Conservation (phyloP, 2,888 invertebrate genomes). For the Rhodophaea formosa region DNA sequence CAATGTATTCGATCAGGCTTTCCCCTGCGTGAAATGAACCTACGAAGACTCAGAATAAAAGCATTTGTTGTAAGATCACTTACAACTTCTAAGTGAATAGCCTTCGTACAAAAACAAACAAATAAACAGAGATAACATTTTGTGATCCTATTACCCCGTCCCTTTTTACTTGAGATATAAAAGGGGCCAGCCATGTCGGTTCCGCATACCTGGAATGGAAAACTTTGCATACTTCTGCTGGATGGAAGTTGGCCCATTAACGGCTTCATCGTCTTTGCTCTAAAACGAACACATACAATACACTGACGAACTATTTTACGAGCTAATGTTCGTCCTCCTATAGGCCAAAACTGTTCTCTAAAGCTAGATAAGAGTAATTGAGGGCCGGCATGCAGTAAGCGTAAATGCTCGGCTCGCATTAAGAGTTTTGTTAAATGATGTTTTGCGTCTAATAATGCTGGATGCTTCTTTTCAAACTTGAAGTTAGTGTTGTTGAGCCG, state of each 20-base stretch:
- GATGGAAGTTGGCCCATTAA: conserved; percentile 25
- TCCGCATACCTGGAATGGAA: conserved; percentile 20
- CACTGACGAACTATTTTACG: conserved; percentile 19
- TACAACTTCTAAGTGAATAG: conserved; percentile 20
- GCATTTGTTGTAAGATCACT: conserved; percentile 21
- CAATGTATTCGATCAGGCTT: conserved; percentile 6
- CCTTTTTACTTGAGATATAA: conserved; percentile 18
- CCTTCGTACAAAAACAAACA: conserved; percentile 22
- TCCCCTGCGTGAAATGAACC: conserved; percentile 20
- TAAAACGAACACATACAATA: conserved; percentile 18
- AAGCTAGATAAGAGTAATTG: conserved; percentile 27
- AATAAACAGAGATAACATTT: too few relatives aligned
- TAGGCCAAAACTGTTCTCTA: conserved; percentile 28
- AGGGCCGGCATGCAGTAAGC: conserved; percentile 14
- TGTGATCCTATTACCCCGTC: conserved; percentile 17
- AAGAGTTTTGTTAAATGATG: conserved; percentile 22
- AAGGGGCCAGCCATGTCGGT: conserved; percentile 23
- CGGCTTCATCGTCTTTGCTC: conserved; percentile 21
- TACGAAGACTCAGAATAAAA: conserved; percentile 20
- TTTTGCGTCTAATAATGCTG: conserved; percentile 11
- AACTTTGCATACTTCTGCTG: conserved; percentile 14
- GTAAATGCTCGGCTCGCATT: conserved; percentile 17
- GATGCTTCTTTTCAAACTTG: too few relatives aligned
- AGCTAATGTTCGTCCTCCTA: conserved; percentile 26
- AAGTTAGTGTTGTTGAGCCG: conserved; percentile 8